Evolutionary conservation across 1,140 invertebrate species (phyloP).

Genomic region (Orius insidiosus): DNA sequence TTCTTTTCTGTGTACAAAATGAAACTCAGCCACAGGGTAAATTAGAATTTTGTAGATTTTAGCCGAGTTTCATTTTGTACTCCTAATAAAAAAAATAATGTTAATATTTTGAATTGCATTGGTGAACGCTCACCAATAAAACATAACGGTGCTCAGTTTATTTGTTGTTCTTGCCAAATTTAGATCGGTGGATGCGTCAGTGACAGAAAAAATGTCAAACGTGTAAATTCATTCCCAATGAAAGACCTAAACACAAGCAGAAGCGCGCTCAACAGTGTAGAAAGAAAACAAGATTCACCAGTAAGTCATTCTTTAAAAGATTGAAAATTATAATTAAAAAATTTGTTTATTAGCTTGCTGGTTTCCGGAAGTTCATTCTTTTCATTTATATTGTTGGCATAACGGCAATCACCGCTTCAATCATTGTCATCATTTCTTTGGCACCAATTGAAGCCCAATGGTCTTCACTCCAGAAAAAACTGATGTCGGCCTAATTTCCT

Average conservation of each 20-base stretch:
- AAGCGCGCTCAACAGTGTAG: slow-evolving; percentile 31
- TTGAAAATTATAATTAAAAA: neutral
- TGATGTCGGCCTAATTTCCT: slow-evolving; percentile 6
- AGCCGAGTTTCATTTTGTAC: too few species aligned
- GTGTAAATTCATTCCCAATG: slow-evolving; percentile 66
- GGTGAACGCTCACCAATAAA: neutral
- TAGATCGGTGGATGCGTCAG: slow-evolving; percentile 55
- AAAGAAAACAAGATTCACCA: slow-evolving; percentile 52
- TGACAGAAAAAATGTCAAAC: slow-evolving; percentile 47
- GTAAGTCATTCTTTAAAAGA: slow-evolving; percentile 36
- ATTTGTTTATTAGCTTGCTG: slow-evolving; percentile 43
- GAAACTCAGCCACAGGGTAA: too few species aligned
- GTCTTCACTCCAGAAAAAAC: slow-evolving; percentile 11
- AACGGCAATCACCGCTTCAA: slow-evolving; percentile 37
- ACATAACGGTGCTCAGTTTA: neutral
- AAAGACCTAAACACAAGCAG: slow-evolving; percentile 51
- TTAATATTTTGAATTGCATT: neutral
- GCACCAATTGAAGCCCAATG: slow-evolving; percentile 49
- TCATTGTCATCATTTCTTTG: slow-evolving; percentile 52
- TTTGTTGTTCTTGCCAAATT: slow-evolving; percentile 10
- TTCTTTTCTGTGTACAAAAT: slow-evolving; percentile 2
- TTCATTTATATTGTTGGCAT: slow-evolving; percentile 53
- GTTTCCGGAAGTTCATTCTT: slow-evolving; percentile 52
- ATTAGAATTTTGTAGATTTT: too few species aligned
- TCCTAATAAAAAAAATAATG: too few species aligned